Evolutionary conservation across 1,140 invertebrate species (phyloP).

Genomic region (Nixonia krombeini): DNA sequence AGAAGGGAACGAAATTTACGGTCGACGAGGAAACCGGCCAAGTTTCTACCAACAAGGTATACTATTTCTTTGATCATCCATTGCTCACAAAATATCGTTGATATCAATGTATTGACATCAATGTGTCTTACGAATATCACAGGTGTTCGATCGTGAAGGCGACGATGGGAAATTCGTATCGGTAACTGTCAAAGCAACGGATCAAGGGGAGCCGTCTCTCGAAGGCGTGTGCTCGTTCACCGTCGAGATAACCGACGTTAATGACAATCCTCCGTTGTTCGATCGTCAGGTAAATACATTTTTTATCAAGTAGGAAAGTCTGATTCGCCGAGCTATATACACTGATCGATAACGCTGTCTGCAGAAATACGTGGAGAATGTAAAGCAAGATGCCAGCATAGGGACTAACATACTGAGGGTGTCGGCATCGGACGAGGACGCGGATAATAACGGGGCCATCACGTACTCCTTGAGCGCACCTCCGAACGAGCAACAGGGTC

Average conservation of each 20-base stretch:
- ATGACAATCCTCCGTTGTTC: constrained; percentile 94
- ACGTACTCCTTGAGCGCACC: constrained; percentile 88
- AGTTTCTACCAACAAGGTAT: constrained; percentile 92
- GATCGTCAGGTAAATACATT: constrained; percentile 85
- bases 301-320: too few species aligned
- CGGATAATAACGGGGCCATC: constrained; percentile 95
- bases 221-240: constrained; percentile 97
- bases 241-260: constrained; percentile 96
- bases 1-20: constrained; percentile 95
- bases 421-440: constrained; percentile 95
- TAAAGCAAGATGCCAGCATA: constrained; percentile 96
- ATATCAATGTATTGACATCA: too few species aligned
- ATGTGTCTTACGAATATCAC: too few species aligned
- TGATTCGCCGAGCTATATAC: too few species aligned
- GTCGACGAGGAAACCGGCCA: constrained; percentile 95
- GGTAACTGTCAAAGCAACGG: constrained; percentile 95
- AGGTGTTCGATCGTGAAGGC: constrained; percentile 94
- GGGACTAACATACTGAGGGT: constrained; percentile 94
- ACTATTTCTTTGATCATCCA: too few species aligned
- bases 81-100: too few species aligned
- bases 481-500: constrained; percentile 83
- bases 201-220: constrained; percentile 94
- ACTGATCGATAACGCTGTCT: constrained; percentile 54
- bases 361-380: constrained; percentile 96
- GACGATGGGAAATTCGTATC: constrained; percentile 97